Base-by-base conservation (phyloP, 2,888 invertebrate species). In the Drosophila lacicola region DNA sequence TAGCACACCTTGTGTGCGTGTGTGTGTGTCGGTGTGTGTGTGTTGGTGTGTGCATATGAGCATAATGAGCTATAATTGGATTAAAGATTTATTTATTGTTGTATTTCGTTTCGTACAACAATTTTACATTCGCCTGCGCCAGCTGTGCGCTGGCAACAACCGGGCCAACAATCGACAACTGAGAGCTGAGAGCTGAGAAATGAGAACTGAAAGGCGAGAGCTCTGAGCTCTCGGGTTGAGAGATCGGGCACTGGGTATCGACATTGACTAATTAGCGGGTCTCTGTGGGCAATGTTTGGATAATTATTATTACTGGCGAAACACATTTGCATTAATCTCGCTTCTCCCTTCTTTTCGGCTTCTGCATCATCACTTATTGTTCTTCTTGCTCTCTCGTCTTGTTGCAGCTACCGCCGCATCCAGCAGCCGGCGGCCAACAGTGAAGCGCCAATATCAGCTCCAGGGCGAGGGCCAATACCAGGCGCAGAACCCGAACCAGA, bases 31-130 rank as follows among this genome's bases (percentile, higher is more conserved):
- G 42, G 33, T 49, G 56, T 68, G 33, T 49, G 56, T 68, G 56
- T 53, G 57, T 71, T 21, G 50, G 61, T 67, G 75, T 83, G 84
- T 74, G 78, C 89, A 89, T 78, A 84, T 76, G 71, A 74, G 87
- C 86, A 88, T 88, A 90, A 89, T 88, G 79, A 81, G 82, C 81
- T 86, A 86, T 90, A 90, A 90, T 90, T 90, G 90, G 90, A 90
- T 90, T 90, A 90, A 82, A 83, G 89, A 90, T 89, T 90, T 90
- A 89, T 89, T 78, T 89, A 72, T 75, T 72, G 68, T 75, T 72
- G 68, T 79, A 78, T 80, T 78, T 68, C 78, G 63, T 72, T 69
- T 42, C 47, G 60, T 57, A 54, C 50, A 75, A 49, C 63, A 50
- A 33, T 11, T 67, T 68, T 70, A 64, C 56, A 70, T 69, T 70